Base-by-base conservation (phyloP, 2,113 vertebrate species). In the Rhegmatorhina hoffmannsi region DNA sequence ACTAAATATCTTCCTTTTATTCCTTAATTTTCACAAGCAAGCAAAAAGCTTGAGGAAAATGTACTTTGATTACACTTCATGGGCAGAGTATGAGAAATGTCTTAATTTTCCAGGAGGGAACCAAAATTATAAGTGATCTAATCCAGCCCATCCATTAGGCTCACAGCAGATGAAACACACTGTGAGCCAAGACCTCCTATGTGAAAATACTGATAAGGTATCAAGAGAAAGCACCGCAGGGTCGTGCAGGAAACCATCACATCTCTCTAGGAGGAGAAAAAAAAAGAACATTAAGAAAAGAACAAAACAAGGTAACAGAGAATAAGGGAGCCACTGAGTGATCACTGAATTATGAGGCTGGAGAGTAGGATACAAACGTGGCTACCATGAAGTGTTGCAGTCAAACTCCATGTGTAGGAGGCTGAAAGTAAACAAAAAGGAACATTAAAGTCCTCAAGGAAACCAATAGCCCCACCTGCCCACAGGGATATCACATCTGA, bases 341-440 rank as follows among this genome's bases (percentile, higher is more conserved):
- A 60, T 16, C 46, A 28, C 33, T 19, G 40, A 62, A 40, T 46
- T 59, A 38, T 1, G 3, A 55, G 4, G 28, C 33, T 43, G 81
- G 34, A 59, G 38, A 36, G 10, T 1, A 29, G 24, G 36, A n/a
- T 6, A 62, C 9, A 38, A n/a, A 21, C 46, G 38, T 1, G 16
- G 69, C n/a, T 56, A 40, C 62, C 1, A 6, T 0, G 0, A 84
- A 63, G 33, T 0, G 0, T 0, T 50, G 50, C 46, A 55, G 33
- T 17, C 8, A 43, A 87, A 58, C 29, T 60, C 19, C 58, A 31
- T 0, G 0, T 33, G 17, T 0, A 60, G 17, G 38, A 93, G 19
- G 34, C 29, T 43, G 19, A 70, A 87, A 25, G n/a, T 20, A 62
- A 78, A 84, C 12, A 15, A 89, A 92, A 92, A 77, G 34, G 23